Evolutionary conservation across 2,888 invertebrate species (phyloP), one percentile per base, ranked within the genome.

Genomic region (Drosophila paucipuncta): DNA sequence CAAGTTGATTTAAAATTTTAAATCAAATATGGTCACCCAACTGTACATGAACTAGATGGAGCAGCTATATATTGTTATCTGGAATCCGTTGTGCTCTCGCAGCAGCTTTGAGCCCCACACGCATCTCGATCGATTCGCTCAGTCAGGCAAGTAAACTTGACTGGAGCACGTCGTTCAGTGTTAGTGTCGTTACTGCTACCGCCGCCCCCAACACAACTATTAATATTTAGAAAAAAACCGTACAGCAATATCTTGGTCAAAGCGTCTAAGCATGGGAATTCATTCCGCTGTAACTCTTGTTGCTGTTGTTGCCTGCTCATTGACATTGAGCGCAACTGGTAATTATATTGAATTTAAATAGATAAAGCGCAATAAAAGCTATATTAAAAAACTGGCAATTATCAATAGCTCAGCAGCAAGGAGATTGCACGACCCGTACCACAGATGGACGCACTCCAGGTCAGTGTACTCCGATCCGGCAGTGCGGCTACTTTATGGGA

Each of bases 401-500:
- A 62, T 59, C 54, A 76, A 11, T 59, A 85, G 85, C 61, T 11
- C 78, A 81, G 39, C 53, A 31, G 31, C 59, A 65, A 25, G 41
- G 68, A 2, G 60, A 78, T 33, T 88, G 87, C 47, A 55, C 37
- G 13, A 53, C 82, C 16, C 62, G 54, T 47, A 68, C 62, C 11
- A 49, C 63, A 6, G 62, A 59, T 47, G 68, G 66, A 33, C 63
- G 60, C 33, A 54, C 62, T 47, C 10, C 39, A 7, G 58, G 76
- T 0, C 54, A 68, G 47, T 88, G 87, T 50, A 80, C 58, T 11
- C 63, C 84, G 0, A 59, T 88, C 7, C 68, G 69, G 0, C 67
- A 82, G 16, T 88, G 87, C 13, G 80, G 39, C 4, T 73, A 64
- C 68, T 90, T 89, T 60, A 80, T 89, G 81, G n/a, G 52, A 16